phyloP scores from a whole-genome alignment of 2,113 vertebrate genomes.

The Triplophysa dalaica region DNA sequence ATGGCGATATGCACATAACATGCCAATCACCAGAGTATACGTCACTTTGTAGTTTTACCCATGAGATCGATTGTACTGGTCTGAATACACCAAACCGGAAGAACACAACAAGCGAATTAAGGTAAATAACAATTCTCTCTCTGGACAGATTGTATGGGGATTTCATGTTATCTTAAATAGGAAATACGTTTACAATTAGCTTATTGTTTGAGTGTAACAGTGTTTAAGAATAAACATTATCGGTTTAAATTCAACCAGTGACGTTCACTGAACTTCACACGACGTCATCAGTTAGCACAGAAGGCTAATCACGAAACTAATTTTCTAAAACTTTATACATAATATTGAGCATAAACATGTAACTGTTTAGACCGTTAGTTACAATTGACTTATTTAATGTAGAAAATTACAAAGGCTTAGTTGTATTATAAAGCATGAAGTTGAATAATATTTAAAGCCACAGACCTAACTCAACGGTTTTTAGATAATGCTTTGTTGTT shows the following conservation, averaged over 20 bases:
- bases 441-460: not conserved
- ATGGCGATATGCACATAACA: too few relatives aligned
- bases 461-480: not conserved
- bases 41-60: not conserved
- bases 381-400: not conserved
- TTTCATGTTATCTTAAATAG: not conserved
- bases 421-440: not conserved
- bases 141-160: not conserved
- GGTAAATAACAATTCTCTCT: conserved; percentile 7
- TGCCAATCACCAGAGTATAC: too few relatives aligned
- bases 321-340: not conserved
- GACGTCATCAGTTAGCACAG: not conserved
- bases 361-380: not conserved
- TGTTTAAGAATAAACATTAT: not conserved
- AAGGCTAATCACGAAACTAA: not conserved
- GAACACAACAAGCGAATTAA: not conserved
- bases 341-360: not conserved
- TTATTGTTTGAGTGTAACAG: not conserved
- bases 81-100: not conserved
- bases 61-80: conserved; percentile 24
- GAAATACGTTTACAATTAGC: not conserved
- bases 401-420: not conserved
- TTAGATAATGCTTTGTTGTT: not conserved
- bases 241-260: not conserved
- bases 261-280: conserved; percentile 40